phyloP scores from a whole-genome alignment of 2,797 vertebrate species.

The Corythornis leucogaster region DNA sequence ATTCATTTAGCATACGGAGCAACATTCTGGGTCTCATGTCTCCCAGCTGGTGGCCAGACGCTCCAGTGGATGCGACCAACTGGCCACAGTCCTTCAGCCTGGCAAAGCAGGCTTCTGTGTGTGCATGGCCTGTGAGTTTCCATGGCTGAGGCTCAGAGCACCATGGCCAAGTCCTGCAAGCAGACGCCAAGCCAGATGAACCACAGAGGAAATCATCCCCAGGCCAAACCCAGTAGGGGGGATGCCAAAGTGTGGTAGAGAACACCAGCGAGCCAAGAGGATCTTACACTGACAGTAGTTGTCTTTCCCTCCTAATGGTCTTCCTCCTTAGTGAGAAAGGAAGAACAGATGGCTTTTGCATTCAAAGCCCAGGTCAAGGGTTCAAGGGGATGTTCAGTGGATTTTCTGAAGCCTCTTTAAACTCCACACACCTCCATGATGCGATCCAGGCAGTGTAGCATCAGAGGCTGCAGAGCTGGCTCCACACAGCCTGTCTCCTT shows the following conservation, averaged over 20 bases:
- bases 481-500: background rate
- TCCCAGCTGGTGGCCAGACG: conserved; percentile 64
- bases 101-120: conserved; percentile 1
- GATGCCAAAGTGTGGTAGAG: conserved; percentile 27
- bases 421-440: background rate
- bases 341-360: background rate
- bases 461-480: background rate
- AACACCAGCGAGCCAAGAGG: background rate
- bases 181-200: conserved; percentile 24
- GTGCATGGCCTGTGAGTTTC: background rate
- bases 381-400: background rate
- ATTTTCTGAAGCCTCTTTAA: background rate
- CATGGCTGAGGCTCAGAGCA: conserved; percentile 13
- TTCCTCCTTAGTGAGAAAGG: background rate
- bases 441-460: fast-evolving
- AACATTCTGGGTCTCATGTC: conserved; percentile 47
- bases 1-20: conserved; percentile 65
- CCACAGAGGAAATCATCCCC: conserved; percentile 11
- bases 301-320: background rate
- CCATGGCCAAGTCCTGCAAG: conserved; percentile 15
- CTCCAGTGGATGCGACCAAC: conserved; percentile 30
- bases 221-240: background rate
- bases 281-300: background rate
- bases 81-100: conserved; percentile 47
- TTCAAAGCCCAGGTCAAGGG: background rate